Evolutionary conservation across 2,797 vertebrate genomes (phyloP).

Genomic region (Urosaurus nigricauda): DNA sequence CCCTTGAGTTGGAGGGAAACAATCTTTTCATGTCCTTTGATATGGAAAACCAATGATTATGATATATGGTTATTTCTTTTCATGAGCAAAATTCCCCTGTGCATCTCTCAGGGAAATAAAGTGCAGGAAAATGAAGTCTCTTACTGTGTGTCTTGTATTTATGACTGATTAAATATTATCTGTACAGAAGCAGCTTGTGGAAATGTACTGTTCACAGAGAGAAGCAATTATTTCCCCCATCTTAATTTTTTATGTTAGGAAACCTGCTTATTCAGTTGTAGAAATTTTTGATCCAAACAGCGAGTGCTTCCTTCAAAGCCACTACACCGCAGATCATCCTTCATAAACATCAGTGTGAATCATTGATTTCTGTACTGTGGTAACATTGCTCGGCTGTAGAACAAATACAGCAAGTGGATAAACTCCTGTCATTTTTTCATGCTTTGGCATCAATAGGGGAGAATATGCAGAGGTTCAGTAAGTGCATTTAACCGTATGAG

Average conservation of each 20-base stretch:
- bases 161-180: slow-evolving; percentile 46
- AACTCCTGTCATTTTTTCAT: neutral
- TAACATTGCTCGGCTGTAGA: neutral
- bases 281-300: slow-evolving; percentile 9
- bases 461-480: neutral
- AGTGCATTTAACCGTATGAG: neutral
- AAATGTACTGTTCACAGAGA: neutral
- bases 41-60: slow-evolving; percentile 38
- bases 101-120: neutral
- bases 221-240: slow-evolving; percentile 27
- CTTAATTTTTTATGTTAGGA: slow-evolving; percentile 32
- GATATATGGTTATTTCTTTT: slow-evolving; percentile 19
- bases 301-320: neutral
- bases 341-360: neutral
- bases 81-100: neutral
- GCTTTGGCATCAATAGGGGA: neutral
- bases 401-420: slow-evolving; percentile 8
- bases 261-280: neutral
- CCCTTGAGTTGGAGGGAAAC: slow-evolving; percentile 44
- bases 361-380: neutral
- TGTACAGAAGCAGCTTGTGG: neutral
- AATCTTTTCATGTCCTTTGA: slow-evolving; percentile 43
- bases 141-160: slow-evolving; percentile 6
- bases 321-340: neutral
- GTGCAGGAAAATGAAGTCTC: neutral